Evolutionary conservation across 2,797 vertebrate species (phyloP), one percentile per base, ranked within the genome.

Genomic region (Tragopan temminckii): DNA sequence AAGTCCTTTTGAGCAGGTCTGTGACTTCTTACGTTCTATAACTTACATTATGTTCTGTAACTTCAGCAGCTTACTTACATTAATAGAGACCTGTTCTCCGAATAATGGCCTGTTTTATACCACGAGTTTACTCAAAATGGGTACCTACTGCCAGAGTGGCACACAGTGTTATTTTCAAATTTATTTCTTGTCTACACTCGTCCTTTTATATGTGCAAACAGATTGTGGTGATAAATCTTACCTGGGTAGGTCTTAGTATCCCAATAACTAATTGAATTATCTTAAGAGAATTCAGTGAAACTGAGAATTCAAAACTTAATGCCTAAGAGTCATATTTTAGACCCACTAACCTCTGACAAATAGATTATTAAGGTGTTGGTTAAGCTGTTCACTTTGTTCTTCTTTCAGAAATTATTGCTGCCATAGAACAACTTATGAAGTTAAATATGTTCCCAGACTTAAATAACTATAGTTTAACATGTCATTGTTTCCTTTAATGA

Each of bases 1-100:
- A 97, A 99, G 98, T 96, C 99, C 99, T 4, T 99, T 99, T 97
- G 99, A 99, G 95, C 99, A 99, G 99, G 99, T 99, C 94, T 96
- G 97, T 97, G 69, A 62, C 16, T 53, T 18, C 16, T 11, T 53
- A 53, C 4, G 9, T 79, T 92, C 63, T 74, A 0, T 69, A 64
- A 35, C 3, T 33, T 80, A 36, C 8, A 5, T 27, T 50, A 27
- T 18, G 27, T 29, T 52, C 38, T 93, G 40, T 38, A 69, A 63
- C 27, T 85, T 71, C 81, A 80, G 23, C 29, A 90, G n/a, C 11
- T 92, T 71, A 17, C 11, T 92, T 71, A 17, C 53, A 10, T 68
- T 80, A 59, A 27, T 29, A n/a, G 75, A 85, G 19, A 5, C 2
- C n/a, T n/a, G n/a, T n/a, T n/a, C n/a, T n/a, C n/a, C n/a, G n/a